Evolutionary conservation across 2,797 vertebrate genomes (phyloP).

Genomic region (Manis javanica): DNA sequence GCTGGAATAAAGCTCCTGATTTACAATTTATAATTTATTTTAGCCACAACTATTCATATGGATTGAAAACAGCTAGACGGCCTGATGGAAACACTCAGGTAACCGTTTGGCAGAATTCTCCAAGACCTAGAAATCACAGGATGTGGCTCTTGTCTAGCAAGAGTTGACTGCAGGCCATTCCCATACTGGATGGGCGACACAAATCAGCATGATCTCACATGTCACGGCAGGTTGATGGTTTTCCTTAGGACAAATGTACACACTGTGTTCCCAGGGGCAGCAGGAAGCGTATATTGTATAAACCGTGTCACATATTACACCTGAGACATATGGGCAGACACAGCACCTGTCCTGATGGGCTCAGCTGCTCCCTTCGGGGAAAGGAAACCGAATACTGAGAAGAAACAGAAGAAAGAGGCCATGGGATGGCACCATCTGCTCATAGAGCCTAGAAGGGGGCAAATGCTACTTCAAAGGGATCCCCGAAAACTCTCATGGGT

Average conservation of each 20-base stretch:
- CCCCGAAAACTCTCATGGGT: not conserved
- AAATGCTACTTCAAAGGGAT: constrained; percentile 66
- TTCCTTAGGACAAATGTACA: constrained; percentile 16
- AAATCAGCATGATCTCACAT: not conserved
- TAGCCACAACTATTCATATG: constrained; percentile 71
- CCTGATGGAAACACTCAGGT: constrained; percentile 40
- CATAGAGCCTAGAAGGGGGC: not conserved
- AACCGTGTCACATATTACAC: not conserved
- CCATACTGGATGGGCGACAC: accelerated
- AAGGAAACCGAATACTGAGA: not conserved
- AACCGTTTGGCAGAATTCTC: not conserved
- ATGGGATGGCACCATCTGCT: not conserved
- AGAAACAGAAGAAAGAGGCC: constrained; percentile 52
- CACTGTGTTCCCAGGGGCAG: not conserved
- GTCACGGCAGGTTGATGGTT: constrained; percentile 27
- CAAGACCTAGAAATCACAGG: constrained; percentile 62
- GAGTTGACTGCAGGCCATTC: constrained; percentile 27
- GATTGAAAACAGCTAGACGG: constrained; percentile 69
- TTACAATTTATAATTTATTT: constrained; percentile 88
- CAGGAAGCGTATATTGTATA: not conserved
- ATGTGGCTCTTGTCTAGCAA: constrained; percentile 8
- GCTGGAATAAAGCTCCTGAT: constrained; percentile 86
- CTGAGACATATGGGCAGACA: constrained; percentile 37
- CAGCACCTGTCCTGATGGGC: constrained; percentile 6
- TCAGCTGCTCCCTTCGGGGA: constrained; percentile 60